Evolutionary conservation across 2,888 invertebrate species (phyloP).

Genomic region (Ophioninae sp.): DNA sequence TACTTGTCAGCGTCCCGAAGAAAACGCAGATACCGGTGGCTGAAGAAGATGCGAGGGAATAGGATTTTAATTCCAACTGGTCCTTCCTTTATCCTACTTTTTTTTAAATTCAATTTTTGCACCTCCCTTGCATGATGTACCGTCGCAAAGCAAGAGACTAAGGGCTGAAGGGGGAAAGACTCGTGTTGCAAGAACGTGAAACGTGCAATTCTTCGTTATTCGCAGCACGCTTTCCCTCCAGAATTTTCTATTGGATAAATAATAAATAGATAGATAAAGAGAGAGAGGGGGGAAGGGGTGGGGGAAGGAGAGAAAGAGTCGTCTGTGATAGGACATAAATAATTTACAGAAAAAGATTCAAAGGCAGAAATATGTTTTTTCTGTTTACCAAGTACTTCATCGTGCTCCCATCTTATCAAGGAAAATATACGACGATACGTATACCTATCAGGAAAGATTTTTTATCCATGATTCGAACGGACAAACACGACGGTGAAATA

Average conservation of each 20-base stretch:
- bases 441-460: slow-evolving; percentile 3
- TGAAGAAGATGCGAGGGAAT: slow-evolving; percentile 43
- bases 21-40: slow-evolving; percentile 4
- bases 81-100: slow-evolving; percentile 21
- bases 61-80: slow-evolving; percentile 53
- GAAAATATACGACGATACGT: not conserved
- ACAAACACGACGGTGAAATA: not conserved
- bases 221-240: slow-evolving; percentile 45
- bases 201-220: slow-evolving; percentile 51
- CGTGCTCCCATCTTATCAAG: not conserved
- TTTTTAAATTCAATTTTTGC: not conserved
- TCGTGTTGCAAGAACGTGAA: slow-evolving; percentile 28
- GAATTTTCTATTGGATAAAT: slow-evolving; percentile 63
- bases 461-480: not conserved
- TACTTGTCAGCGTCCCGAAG: not conserved
- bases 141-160: not conserved
- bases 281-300: slow-evolving; percentile 1
- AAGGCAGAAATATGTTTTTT: not conserved
- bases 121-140: slow-evolving; percentile 13
- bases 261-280: slow-evolving; percentile 25
- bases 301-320: slow-evolving; percentile 8
- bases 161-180: not conserved
- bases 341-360: slow-evolving; percentile 50
- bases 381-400: not conserved
- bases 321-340: slow-evolving; percentile 44